A percentile compares a stretch with the other conserved stretches of the same genome.
phyloP scores from a whole-genome alignment of 2,113 vertebrate species.

The Pogonocichla stellata region DNA sequence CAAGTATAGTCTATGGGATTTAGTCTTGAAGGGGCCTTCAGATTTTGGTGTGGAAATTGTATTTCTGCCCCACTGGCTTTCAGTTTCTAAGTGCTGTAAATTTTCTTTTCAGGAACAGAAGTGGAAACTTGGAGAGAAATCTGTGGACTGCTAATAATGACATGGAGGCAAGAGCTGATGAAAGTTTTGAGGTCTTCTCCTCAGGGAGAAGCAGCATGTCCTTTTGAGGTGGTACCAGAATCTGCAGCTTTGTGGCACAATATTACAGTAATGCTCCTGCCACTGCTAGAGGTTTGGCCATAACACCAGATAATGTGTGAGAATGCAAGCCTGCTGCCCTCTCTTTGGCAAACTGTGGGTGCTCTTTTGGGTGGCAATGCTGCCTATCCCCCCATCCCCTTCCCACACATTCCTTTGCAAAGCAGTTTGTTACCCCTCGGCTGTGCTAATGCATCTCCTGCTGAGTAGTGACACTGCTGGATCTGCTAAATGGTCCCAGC shows the following conservation, averaged over 20 bases:
- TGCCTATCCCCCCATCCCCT: neutral
- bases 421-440: neutral
- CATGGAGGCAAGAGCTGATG: neutral
- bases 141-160: neutral
- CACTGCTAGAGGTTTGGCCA: neutral
- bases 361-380: neutral
- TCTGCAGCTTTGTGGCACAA: neutral
- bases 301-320: neutral
- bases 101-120: slow-evolving; percentile 24
- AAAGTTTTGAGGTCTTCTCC: neutral
- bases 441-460: neutral
- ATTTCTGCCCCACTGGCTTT: neutral
- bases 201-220: neutral
- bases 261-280: neutral
- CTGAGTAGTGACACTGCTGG: neutral
- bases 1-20: neutral
- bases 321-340: neutral
- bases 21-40: neutral
- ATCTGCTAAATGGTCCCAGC: neutral
- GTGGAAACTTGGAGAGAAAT: neutral
- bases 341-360: neutral
- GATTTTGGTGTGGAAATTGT: neutral
- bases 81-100: neutral
- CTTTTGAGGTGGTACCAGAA: neutral
- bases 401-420: neutral